Percentiles rank a stretch among this genome's conserved stretches.
phyloP scores from a whole-genome alignment of 2,113 vertebrate species.

The Acrocephalus arundinaceus region DNA sequence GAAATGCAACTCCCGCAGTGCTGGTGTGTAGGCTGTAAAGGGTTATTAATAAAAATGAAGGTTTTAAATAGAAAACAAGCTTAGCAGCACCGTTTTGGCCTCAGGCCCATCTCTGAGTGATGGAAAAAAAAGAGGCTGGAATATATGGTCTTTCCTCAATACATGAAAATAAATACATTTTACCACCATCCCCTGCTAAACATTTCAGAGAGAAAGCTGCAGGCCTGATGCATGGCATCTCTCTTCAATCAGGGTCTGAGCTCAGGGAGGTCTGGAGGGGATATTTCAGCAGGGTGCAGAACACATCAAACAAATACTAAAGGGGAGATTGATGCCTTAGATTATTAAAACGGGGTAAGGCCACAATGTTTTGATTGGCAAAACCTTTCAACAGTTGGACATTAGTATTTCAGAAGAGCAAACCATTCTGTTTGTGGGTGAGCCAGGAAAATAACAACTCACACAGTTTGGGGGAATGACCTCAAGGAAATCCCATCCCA shows the following conservation, averaged over 20 bases:
- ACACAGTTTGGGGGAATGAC: constrained; percentile 47
- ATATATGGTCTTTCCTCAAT: constrained; percentile 54
- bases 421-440: constrained; percentile 58
- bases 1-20: constrained; percentile 69
- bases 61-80: constrained; percentile 74
- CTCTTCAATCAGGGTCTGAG: constrained; percentile 38
- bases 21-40: constrained; percentile 68
- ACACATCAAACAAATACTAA: constrained; percentile 53
- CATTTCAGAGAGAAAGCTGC: constrained; percentile 36
- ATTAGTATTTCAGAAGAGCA: constrained; percentile 60
- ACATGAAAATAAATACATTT: constrained; percentile 63
- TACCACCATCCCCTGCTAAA: constrained; percentile 42
- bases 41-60: constrained; percentile 76
- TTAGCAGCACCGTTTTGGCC: constrained; percentile 69
- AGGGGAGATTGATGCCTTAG: constrained; percentile 53
- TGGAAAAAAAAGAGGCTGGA: constrained; percentile 61
- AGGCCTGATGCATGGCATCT: constrained; percentile 28
- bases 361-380: constrained; percentile 63
- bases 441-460: constrained; percentile 65
- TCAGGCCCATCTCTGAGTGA: constrained; percentile 67
- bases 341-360: constrained; percentile 55
- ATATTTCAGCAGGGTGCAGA: constrained; percentile 57
- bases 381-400: constrained; percentile 45
- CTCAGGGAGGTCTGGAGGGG: constrained; percentile 44
- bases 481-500: constrained; percentile 64